These are phyloP conservation scores for Dasysyrphus albostriatus DNA, from an alignment of 2,888 invertebrate genomes.

Conservation along the genomic window DNA sequence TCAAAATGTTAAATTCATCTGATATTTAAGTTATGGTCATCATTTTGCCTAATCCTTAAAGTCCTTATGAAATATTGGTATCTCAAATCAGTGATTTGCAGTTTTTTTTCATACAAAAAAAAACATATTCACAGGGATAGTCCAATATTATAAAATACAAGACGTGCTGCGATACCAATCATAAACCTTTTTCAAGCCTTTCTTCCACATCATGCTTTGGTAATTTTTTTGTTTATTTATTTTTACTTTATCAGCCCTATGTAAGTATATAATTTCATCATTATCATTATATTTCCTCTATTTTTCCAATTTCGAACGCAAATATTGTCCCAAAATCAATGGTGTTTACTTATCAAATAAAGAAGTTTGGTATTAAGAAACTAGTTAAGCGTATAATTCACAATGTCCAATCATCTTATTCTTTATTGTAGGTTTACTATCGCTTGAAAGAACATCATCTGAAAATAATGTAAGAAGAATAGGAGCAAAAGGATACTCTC, in stretches of 20 bases:
- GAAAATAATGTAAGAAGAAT: not conserved
- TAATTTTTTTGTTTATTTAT: not conserved
- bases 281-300: conserved; percentile 17
- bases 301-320: conserved; percentile 18
- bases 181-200: not conserved
- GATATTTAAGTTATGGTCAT: too few relatives aligned
- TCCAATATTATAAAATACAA: too few relatives aligned
- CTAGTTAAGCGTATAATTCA: conserved; percentile 24
- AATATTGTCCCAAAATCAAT: conserved; percentile 33
- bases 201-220: not conserved
- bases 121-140: too few relatives aligned
- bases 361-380: conserved; percentile 18
- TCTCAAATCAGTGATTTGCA: too few relatives aligned
- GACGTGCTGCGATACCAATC: not conserved
- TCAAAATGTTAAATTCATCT: too few relatives aligned
- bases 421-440: conserved; percentile 1
- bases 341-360: conserved; percentile 30
- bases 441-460: conserved; percentile 8
- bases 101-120: too few relatives aligned
- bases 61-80: too few relatives aligned
- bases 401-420: conserved; percentile 20
- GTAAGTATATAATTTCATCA: not conserved
- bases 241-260: not conserved
- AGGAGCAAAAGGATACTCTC: conserved; percentile 19
- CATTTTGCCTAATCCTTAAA: too few relatives aligned